Conservation (phyloP, 2,113 vertebrate genomes). For the Syrrhaptes paradoxus region DNA sequence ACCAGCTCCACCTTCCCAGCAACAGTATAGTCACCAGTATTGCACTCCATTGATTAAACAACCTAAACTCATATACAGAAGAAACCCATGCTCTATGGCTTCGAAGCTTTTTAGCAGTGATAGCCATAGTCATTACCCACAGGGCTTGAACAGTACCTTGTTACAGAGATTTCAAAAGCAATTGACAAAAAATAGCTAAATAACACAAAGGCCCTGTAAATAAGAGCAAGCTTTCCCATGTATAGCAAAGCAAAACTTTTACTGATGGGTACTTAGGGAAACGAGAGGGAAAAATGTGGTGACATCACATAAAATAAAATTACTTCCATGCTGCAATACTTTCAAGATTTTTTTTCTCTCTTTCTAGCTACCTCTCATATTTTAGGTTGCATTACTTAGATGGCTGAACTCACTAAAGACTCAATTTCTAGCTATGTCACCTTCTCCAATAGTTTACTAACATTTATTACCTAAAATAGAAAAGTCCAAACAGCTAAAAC, state of each 20-base stretch:
- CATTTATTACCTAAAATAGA: conserved; percentile 9
- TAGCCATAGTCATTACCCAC: neutral
- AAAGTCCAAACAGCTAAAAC: conserved; percentile 14
- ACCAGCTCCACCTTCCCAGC: neutral
- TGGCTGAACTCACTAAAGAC: neutral
- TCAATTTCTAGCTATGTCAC: neutral
- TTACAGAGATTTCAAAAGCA: conserved; percentile 6
- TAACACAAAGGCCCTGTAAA: neutral
- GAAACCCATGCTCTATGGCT: neutral
- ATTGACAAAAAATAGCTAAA: neutral
- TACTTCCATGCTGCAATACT: neutral
- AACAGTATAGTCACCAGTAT: neutral
- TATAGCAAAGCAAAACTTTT: neutral
- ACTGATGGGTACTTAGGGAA: neutral
- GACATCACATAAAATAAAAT: conserved; percentile 26
- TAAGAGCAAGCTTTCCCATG: neutral
- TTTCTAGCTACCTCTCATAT: neutral
- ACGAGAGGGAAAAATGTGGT: neutral
- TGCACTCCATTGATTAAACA: neutral
- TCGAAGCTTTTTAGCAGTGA: neutral
- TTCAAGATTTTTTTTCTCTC: neutral
- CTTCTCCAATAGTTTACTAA: neutral
- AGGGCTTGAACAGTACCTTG: neutral
- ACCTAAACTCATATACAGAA: neutral
- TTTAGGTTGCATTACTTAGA: neutral